Evolutionary conservation across 2,888 invertebrate genomes (phyloP).

Genomic region (Ormyrus nitidulus): DNA sequence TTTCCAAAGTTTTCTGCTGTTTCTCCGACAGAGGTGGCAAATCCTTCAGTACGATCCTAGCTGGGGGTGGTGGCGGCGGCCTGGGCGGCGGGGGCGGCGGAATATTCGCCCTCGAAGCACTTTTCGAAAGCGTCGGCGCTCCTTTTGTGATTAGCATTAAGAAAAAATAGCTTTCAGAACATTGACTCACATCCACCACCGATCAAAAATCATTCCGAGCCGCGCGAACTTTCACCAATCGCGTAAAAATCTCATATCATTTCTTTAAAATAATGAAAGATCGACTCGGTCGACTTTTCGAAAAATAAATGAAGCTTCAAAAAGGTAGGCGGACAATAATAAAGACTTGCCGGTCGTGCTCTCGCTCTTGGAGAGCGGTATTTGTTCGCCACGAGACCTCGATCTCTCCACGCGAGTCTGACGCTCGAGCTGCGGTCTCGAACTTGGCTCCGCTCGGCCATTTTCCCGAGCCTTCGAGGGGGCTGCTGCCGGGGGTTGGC

Average conservation of each 20-base stretch:
- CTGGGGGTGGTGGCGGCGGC: conserved; percentile 81
- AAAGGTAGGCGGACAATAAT: not conserved
- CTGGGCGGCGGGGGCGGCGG: conserved; percentile 83
- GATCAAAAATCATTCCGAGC: too few species aligned
- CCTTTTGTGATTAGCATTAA: conserved; percentile 60
- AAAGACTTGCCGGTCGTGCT: conserved; percentile 70
- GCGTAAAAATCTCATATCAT: too few species aligned
- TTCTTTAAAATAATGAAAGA: not conserved
- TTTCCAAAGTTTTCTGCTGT: conserved; percentile 83
- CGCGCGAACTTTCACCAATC: too few species aligned
- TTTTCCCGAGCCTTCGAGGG: conserved; percentile 69
- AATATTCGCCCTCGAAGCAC: conserved; percentile 72
- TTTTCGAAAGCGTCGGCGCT: conserved; percentile 73
- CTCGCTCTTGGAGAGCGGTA: conserved; percentile 72
- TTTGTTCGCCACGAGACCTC: conserved; percentile 69
- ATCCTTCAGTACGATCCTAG: conserved; percentile 76
- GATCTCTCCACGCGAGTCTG: conserved; percentile 72
- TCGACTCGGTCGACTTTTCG: not conserved
- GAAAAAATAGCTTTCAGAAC: too few species aligned
- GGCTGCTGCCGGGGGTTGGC: conserved; percentile 59
- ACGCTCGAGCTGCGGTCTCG: conserved; percentile 72
- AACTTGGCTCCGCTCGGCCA: conserved; percentile 69
- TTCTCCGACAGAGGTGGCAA: conserved; percentile 77
- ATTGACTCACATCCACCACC: too few species aligned
- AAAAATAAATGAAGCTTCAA: not conserved